These are phyloP conservation scores for Bursaphelenchus mucronatus DNA, from an alignment of 1,140 invertebrate species.

Conservation along the genomic window DNA sequence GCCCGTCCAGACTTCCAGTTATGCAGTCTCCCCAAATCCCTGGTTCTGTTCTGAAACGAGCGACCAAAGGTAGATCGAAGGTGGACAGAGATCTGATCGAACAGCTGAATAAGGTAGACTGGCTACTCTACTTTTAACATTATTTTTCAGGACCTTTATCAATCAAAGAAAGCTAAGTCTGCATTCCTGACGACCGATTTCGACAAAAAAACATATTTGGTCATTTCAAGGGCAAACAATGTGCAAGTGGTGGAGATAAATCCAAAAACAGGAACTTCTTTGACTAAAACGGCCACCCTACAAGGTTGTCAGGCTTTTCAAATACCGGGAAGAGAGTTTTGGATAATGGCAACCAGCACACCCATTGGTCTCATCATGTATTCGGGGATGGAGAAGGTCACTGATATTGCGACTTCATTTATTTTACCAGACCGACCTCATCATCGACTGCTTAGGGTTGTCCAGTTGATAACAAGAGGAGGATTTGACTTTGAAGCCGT, in stretches of 20 bases:
- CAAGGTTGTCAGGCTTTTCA: too few species aligned
- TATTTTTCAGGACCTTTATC: conserved; percentile 4
- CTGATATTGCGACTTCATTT: conserved; percentile 7
- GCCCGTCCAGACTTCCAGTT: conserved; percentile 13
- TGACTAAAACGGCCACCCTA: too few species aligned
- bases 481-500: too few species aligned
- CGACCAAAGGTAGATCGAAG: conserved; percentile 1
- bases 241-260: conserved; percentile 2
- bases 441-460: too few species aligned
- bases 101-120: conserved; percentile 8
- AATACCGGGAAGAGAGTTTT: conserved; percentile 15
- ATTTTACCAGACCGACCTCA: neutral
- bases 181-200: conserved; percentile 3
- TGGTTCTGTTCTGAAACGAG: neutral
- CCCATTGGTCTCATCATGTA: conserved; percentile 8
- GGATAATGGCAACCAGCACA: neutral
- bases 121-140: neutral
- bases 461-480: too few species aligned
- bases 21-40: neutral
- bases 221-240: neutral
- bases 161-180: neutral
- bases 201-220: conserved; percentile 5
- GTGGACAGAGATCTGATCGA: conserved; percentile 17
- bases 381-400: conserved; percentile 10
- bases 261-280: neutral